These are phyloP conservation scores for Siniperca chuatsi DNA, from an alignment of 2,113 vertebrate species.

Conservation along the genomic window DNA sequence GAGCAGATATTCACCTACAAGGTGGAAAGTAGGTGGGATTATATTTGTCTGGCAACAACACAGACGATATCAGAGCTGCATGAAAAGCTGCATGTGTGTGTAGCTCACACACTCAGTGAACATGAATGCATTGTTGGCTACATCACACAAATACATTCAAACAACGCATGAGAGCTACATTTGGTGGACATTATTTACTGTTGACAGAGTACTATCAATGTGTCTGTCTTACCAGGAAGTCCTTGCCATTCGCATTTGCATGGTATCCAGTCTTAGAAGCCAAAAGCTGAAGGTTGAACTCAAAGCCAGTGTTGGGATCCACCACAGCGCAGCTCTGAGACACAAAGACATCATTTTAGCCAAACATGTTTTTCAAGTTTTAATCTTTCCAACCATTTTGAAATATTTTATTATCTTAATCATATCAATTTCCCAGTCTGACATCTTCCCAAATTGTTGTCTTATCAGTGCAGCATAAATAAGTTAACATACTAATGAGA, in stretches of 20 bases:
- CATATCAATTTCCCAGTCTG: background rate
- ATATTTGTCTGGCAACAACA: background rate
- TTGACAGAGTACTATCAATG: background rate
- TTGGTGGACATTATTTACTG: background rate
- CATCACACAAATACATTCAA: background rate
- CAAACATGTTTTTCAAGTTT: background rate
- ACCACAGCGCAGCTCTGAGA: conserved; percentile 88
- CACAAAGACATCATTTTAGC: background rate
- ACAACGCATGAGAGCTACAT: background rate
- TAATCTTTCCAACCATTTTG: background rate
- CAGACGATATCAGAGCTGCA: background rate
- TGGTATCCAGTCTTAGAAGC: conserved; percentile 82
- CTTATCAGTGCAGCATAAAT: no score
- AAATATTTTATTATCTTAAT: background rate
- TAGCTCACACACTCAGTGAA: no score
- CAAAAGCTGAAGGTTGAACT: conserved; percentile 89
- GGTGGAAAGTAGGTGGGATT: fast-evolving
- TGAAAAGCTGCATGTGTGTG: background rate
- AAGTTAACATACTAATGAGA: background rate
- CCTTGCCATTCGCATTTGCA: conserved; percentile 82
- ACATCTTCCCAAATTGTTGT: background rate
- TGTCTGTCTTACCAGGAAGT: conserved; percentile 84
- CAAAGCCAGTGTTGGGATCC: conserved; percentile 90
- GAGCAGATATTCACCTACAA: conserved; percentile 92
- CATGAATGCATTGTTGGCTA: no score